These are phyloP conservation scores for Amia ocellicauda DNA, from an alignment of 2,113 vertebrate genomes.

Conservation along the genomic window DNA sequence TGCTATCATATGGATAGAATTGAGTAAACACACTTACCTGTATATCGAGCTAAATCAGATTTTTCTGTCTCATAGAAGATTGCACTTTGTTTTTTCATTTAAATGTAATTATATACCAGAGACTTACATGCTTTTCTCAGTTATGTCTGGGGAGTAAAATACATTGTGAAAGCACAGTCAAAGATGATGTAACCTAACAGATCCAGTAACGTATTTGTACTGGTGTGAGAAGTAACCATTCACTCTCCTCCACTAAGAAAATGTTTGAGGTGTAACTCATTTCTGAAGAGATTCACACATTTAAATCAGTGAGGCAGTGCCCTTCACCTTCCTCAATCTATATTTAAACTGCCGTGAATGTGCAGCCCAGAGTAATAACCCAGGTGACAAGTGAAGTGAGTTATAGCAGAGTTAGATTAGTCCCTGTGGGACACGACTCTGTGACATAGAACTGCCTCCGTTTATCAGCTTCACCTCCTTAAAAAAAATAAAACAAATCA, in stretches of 20 bases:
- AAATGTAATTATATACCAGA: no score
- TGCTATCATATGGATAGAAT: not conserved
- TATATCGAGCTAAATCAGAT: no score
- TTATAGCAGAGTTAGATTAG: constrained; percentile 1
- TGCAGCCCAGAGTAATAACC: not conserved
- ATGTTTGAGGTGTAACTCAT: not conserved
- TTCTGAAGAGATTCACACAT: no score
- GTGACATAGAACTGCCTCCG: not conserved
- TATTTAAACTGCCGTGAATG: not conserved
- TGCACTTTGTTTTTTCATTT: no score
- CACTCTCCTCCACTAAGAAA: not conserved
- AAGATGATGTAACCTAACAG: no score
- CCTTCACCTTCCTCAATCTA: constrained; percentile 2
- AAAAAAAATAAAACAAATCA: no score
- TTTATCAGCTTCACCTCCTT: not conserved
- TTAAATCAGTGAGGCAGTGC: not conserved
- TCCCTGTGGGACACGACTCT: not conserved
- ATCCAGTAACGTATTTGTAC: no score
- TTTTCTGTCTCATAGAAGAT: no score
- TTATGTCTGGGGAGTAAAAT: no score
- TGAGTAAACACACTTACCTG: not conserved
- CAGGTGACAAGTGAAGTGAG: not conserved
- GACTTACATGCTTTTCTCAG: no score
- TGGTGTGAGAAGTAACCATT: no score
- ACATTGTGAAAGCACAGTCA: no score